Evolutionary conservation across 2,113 vertebrate genomes (phyloP), one percentile per base, ranked within the genome.

Genomic region (Notechis scutatus): DNA sequence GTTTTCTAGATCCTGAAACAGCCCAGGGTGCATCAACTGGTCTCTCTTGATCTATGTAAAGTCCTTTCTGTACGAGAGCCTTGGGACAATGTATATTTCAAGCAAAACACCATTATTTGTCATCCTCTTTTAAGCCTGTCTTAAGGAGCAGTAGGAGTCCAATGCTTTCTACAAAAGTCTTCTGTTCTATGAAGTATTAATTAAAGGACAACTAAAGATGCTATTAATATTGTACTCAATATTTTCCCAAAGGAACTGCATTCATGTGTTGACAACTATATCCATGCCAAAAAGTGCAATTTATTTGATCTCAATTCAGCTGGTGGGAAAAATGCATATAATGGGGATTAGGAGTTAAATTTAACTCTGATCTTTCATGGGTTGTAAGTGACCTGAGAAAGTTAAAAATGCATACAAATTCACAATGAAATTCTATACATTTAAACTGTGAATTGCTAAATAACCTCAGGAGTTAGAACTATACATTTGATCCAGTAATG

Each of bases 221-320:
- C 3, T 81, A 74, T 95, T 81, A 90, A 90, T 87, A 42, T 81
- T 89, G 91, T 45, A 42, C 69, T 14, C 61, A 90, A 87, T 87
- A 87, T 1, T 87, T 55, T 92, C 90, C n/a, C 39, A 42, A 11
- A 55, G 59, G 90, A 87, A 2, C 85, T 14, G 85, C 92, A 45
- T 21, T 92, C 64, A 93, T 92, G 92, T 4, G 90, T 4, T 54
- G 39, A 90, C 0, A 0, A 64, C 7, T 74, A 45, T 69, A 15
- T 86, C 69, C 64, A 74, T 90, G 1, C 0, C 39, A 34, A 55
- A 50, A 4, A 23, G 24, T 85, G 52, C 11, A 55, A 50, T 92
- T 92, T 93, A 90, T 56, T 88, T 91, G 45, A 15, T 42, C 85
- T 95, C 93, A 87, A 90, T 87, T 39, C 34, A 69, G 42, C 34